phyloP scores from a whole-genome alignment of 2,797 vertebrate genomes.

The Squalus acanthias region DNA sequence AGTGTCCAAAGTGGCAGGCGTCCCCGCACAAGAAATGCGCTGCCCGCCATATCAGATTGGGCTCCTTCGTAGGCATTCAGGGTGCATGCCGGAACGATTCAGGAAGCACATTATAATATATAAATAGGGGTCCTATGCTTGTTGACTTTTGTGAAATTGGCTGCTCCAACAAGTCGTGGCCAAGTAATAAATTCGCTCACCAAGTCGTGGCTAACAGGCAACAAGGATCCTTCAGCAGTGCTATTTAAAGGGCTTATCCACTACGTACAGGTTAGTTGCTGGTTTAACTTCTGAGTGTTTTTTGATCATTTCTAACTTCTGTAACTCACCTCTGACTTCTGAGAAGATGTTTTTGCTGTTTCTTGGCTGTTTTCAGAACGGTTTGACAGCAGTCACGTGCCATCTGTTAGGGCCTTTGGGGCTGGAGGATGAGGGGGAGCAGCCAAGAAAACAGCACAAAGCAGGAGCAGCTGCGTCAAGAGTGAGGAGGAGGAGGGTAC shows the following conservation, averaged over 20 bases:
- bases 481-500: neutral
- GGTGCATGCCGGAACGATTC: too few species aligned
- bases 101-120: neutral
- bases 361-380: neutral
- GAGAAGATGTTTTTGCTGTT: neutral
- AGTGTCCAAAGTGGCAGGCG: neutral
- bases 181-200: neutral
- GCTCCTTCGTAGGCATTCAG: too few species aligned
- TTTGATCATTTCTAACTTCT: neutral
- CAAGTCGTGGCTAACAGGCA: neutral
- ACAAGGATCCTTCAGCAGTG: neutral
- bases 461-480: neutral
- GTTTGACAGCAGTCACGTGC: neutral
- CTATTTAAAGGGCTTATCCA: neutral
- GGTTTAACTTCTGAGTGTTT: neutral
- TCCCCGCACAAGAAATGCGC: neutral
- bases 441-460: neutral
- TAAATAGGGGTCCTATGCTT: neutral
- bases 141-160: neutral
- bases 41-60: neutral
- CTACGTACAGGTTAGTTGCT: neutral
- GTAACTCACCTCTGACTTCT: neutral
- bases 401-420: neutral
- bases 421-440: neutral
- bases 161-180: neutral